A percentile compares a stretch with the other conserved stretches of the same genome.
Evolutionary conservation across 1,140 invertebrate species (phyloP).

Genomic region (Cotesia typhae): DNA sequence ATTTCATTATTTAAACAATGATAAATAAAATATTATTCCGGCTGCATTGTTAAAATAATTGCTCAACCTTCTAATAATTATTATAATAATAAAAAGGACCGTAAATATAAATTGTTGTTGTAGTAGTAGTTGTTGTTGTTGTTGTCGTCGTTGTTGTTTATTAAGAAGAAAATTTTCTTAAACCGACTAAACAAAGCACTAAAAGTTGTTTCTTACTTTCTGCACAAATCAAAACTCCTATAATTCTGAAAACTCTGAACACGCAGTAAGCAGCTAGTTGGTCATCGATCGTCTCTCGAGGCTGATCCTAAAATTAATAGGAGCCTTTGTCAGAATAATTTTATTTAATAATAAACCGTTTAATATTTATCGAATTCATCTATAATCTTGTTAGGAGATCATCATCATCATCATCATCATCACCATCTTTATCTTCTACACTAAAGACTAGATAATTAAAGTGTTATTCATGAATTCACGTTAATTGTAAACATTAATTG

Average conservation of each 20-base stretch:
- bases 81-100: too few relatives aligned
- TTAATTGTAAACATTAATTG: too few relatives aligned
- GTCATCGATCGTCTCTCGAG: slow-evolving; percentile 34
- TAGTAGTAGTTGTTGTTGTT: too few relatives aligned
- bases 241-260: slow-evolving; percentile 33
- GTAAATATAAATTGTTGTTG: too few relatives aligned
- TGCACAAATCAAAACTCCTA: slow-evolving; percentile 64
- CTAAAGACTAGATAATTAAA: slow-evolving; percentile 1
- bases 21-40: slow-evolving; percentile 2
- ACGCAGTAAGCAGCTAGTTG: slow-evolving; percentile 26
- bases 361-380: slow-evolving; percentile 7
- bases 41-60: slow-evolving; percentile 9
- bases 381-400: neutral
- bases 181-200: slow-evolving; percentile 18
- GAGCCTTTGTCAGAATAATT: slow-evolving; percentile 21
- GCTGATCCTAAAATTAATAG: slow-evolving; percentile 34
- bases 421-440: neutral
- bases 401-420: neutral
- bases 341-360: slow-evolving; percentile 17
- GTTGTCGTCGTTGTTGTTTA: neutral
- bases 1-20: neutral
- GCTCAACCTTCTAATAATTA: slow-evolving; percentile 17
- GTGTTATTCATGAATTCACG: neutral
- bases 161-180: slow-evolving; percentile 2
- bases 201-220: slow-evolving; percentile 58